Conservation (phyloP, 1,140 invertebrate genomes). For the Solenopsis fugax region DNA sequence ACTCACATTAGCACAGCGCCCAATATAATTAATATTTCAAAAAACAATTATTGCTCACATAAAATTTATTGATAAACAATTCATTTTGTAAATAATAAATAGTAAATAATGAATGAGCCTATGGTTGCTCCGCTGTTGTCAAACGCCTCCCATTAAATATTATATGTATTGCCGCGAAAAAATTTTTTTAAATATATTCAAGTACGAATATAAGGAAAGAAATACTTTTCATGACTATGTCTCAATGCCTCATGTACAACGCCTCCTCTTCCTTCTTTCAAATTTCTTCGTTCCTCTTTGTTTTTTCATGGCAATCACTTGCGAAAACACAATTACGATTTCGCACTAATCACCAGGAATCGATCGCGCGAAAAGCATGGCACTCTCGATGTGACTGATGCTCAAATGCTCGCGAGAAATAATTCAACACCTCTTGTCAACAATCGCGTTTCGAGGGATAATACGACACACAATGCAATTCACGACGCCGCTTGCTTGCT, state of each 20-base stretch:
- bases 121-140: background rate
- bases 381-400: background rate
- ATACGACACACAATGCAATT: conserved; percentile 2
- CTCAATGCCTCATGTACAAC: no score
- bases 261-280: background rate
- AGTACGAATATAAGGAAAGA: background rate
- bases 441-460: background rate
- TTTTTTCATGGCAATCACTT: background rate
- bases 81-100: background rate
- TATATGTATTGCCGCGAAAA: background rate
- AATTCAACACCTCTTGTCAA: background rate
- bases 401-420: background rate
- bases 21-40: conserved; percentile 30
- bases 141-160: background rate
- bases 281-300: background rate
- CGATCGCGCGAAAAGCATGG: background rate
- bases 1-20: background rate
- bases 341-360: background rate
- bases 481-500: background rate
- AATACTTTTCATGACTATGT: background rate
- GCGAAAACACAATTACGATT: background rate
- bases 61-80: background rate
- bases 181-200: background rate
- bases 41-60: background rate
- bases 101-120: background rate